Percentiles rank a stretch among this genome's conserved stretches.
These are phyloP conservation scores for Tolmerus cingulatus DNA, from an alignment of 2,888 invertebrate genomes.

Conservation along the genomic window DNA sequence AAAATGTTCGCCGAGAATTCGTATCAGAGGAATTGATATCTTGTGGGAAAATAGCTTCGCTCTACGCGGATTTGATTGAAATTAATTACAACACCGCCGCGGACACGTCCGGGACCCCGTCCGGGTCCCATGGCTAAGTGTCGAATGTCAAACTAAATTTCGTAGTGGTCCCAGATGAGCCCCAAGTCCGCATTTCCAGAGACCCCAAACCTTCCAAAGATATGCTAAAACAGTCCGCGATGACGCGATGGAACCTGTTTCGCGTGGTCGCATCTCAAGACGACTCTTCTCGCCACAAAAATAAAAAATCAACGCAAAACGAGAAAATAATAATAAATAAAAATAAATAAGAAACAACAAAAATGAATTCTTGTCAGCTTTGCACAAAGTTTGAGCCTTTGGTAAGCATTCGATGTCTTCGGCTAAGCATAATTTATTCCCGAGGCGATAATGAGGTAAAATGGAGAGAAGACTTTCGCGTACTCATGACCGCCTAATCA, in stretches of 20 bases:
- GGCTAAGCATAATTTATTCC: conserved; percentile 60
- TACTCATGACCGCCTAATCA: conserved; percentile 38
- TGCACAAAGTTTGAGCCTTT: conserved; percentile 34
- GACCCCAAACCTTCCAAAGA: not conserved
- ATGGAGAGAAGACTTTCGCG: conserved; percentile 49
- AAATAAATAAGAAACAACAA: not conserved
- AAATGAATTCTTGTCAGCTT: conserved; percentile 21
- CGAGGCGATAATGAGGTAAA: conserved; percentile 64
- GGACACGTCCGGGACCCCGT: not conserved
- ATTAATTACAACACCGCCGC: conserved; percentile 16
- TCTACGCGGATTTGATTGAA: conserved; percentile 12
- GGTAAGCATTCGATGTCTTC: conserved; percentile 37
- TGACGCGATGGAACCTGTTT: conserved; percentile 15
- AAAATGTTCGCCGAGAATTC: conserved; percentile 29
- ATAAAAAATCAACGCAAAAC: not conserved
- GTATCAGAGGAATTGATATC: conserved; percentile 25
- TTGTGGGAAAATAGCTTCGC: conserved; percentile 19
- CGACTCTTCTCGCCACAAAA: not conserved
- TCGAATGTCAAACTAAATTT: conserved; percentile 3
- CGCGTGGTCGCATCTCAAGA: not conserved
- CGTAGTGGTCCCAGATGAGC: not conserved
- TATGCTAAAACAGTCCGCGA: conserved; percentile 1
- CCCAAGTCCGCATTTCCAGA: not conserved
- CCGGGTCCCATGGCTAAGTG: not conserved
- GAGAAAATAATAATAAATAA: not conserved